A percentile compares a stretch with the other conserved stretches of the same genome.
Evolutionary conservation across 2,113 vertebrate species (phyloP).

Genomic region (Gavialis gangeticus): DNA sequence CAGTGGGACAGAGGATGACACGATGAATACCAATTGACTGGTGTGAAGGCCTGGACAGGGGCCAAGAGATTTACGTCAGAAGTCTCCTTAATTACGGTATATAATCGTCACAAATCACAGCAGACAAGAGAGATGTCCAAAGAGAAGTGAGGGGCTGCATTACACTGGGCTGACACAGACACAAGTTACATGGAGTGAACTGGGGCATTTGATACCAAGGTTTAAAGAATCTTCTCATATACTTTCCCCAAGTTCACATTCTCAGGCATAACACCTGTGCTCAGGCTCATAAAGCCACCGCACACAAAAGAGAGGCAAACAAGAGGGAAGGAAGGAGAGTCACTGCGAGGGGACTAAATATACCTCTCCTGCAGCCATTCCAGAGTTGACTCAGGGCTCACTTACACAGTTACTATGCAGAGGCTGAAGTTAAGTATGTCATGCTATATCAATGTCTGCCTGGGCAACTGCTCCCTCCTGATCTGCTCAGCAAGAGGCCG

Average conservation of each 20-base stretch:
- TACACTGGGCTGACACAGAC: not conserved
- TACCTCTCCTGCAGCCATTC: not conserved
- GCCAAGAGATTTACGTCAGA: too few species aligned
- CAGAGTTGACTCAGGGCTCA: not conserved
- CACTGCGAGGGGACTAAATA: not conserved
- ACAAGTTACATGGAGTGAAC: accelerated
- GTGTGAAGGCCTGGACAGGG: too few species aligned
- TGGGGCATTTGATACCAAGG: not conserved
- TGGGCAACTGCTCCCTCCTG: not conserved
- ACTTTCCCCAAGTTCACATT: accelerated
- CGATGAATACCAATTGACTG: too few species aligned
- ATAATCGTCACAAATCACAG: too few species aligned
- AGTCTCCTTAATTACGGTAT: too few species aligned
- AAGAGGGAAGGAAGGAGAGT: not conserved
- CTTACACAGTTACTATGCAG: not conserved
- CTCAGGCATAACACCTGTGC: not conserved
- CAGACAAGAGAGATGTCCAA: too few species aligned
- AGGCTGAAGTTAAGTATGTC: not conserved
- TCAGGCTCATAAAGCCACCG: not conserved
- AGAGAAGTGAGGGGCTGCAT: too few species aligned
- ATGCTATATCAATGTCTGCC: not conserved
- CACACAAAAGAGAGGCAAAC: not conserved
- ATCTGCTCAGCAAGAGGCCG: not conserved
- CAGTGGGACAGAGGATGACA: too few species aligned
- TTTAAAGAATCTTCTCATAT: not conserved